Percentiles rank a stretch among this genome's conserved stretches.
Evolutionary conservation across 1,140 invertebrate species (phyloP).

Genomic region (Eriocheir sinensis): DNA sequence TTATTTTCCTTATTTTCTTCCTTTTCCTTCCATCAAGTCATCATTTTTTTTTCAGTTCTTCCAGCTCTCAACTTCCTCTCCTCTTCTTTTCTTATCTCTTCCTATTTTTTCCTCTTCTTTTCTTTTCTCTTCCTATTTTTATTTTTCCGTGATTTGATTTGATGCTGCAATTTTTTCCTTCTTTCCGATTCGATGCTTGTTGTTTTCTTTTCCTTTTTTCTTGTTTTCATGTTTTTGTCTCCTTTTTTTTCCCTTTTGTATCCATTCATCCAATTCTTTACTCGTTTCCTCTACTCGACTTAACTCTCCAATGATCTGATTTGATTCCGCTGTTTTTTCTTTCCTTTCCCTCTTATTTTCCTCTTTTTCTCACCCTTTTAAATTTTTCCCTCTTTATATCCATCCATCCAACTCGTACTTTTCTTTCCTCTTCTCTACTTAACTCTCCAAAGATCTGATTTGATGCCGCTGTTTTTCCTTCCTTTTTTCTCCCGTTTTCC

Average conservation of each 20-base stretch:
- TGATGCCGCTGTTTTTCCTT: too few species aligned
- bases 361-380: too few species aligned
- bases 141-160: not conserved
- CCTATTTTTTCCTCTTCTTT: too few species aligned
- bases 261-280: too few species aligned
- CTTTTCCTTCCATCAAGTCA: not conserved
- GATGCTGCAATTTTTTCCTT: too few species aligned
- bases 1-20: not conserved
- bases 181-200: not conserved
- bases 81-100: not conserved
- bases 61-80: not conserved
- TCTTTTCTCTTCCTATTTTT: not conserved
- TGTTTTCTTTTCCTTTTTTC: not conserved
- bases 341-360: too few species aligned
- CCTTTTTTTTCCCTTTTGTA: too few species aligned
- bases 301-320: too few species aligned
- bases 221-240: too few species aligned
- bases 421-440: not conserved
- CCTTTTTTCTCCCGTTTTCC: not conserved
- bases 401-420: not conserved
- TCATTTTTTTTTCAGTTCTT: not conserved
- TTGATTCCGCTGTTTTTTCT: not conserved
- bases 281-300: too few species aligned
- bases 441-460: too few species aligned
- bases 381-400: not conserved